These are phyloP conservation scores for Ophion ventricosus DNA, from an alignment of 2,888 invertebrate species.

Conservation along the genomic window DNA sequence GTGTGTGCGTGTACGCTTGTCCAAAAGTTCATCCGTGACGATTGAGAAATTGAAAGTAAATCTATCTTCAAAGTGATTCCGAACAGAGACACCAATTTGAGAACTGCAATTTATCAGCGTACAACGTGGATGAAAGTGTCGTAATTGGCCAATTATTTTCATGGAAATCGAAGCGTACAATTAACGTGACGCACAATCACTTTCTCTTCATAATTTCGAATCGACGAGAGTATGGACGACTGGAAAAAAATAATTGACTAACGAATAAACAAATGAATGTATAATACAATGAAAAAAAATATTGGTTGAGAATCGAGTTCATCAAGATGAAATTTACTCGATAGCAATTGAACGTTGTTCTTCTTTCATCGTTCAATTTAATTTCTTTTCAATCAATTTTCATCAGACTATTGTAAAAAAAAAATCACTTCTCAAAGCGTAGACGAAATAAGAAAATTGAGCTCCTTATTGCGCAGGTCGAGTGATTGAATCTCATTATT, in stretches of 20 bases:
- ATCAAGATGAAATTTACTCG: neutral
- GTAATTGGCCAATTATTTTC: slow-evolving; percentile 26
- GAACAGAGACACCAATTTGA: neutral
- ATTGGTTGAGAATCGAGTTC: neutral
- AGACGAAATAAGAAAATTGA: neutral
- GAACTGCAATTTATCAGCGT: neutral
- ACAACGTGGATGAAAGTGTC: slow-evolving; percentile 31
- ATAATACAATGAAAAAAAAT: neutral
- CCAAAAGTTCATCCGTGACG: neutral
- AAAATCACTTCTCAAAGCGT: too few relatives aligned
- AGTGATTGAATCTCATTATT: too few relatives aligned
- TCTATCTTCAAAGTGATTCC: neutral
- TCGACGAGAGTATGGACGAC: slow-evolving; percentile 4
- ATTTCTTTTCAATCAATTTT: neutral
- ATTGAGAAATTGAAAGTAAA: neutral
- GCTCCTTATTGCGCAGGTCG: slow-evolving; percentile 8
- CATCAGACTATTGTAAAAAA: too few relatives aligned
- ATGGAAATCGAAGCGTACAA: slow-evolving; percentile 30
- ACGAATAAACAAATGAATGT: neutral
- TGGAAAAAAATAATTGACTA: neutral
- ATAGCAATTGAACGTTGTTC: neutral
- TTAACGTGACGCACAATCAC: slow-evolving; percentile 62
- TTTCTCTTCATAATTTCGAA: slow-evolving; percentile 49
- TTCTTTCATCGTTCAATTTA: neutral
- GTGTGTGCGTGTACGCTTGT: neutral